Evolutionary conservation across 2,113 vertebrate genomes (phyloP), one percentile per base, ranked within the genome.

Genomic region (Bucco capensis): DNA sequence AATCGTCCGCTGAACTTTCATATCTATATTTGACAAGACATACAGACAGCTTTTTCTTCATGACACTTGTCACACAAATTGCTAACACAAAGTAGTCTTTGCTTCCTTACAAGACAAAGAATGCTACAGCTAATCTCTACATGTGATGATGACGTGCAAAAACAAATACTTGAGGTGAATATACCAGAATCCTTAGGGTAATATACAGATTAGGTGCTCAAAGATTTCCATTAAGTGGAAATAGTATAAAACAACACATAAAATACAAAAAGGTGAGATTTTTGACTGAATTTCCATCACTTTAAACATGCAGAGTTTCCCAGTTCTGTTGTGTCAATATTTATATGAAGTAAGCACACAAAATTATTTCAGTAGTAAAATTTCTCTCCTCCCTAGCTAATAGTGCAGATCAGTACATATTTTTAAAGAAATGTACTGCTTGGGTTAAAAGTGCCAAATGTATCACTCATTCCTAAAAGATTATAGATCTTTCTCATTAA

Each of bases 401-500:
- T 7, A 53, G 33, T 4, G 58, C 14, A 42, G 56, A 78, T 57
- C 12, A 42, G 56, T 53, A 64, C 7, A 24, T 58, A 27, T 17
- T 70, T 57, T 64, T 65, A 33, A 69, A 53, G 40, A 58, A 74
- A 78, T 14, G 33, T 33, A 49, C 67, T 85, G 61, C 82, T 85
- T 86, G 80, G 66, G 38, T 75, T 71, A 33, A 53, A 94, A 84
- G 53, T 69, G 65, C n/a, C 83, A 86, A 50, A 74, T 14, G 33
- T 42, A 42, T 79, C 83, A 47, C 60, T 78, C 49, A 73, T n/a
- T 19, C 40, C 78, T 30, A 49, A 19, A 35, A 64, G 57, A 83
- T 53, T 69, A 83, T 73, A 82, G 75, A 91, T 73, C 71, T 91
- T 79, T 46, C 74, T 83, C 83, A 86, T 86, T 79, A 95, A 91